Base-by-base conservation (phyloP, 2,797 vertebrate genomes). In the Gephyroberyx darwinii region DNA sequence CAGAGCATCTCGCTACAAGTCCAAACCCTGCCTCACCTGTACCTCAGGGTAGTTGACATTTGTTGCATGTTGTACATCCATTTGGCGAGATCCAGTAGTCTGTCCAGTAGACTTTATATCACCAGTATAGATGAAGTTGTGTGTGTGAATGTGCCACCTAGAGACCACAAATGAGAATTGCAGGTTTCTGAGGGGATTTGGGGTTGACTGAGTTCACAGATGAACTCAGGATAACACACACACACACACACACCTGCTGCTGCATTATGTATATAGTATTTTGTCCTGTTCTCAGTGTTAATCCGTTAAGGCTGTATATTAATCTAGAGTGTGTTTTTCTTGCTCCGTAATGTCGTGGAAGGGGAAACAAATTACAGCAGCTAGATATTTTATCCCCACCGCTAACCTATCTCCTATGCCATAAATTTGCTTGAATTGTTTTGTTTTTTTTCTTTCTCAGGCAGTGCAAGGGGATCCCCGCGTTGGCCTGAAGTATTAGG, bases 171-270 rank as follows among this genome's bases (percentile, higher is more conserved):
- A 73, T 62, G 64, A 48, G 5, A 86, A 83, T 71, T 84, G 81
- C 91, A 89, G 85, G 78, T 69, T 71, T 69, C 56, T 31, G 59
- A 75, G 72, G 80, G 77, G 78, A 86, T 83, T 75, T 77, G 67
- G 72, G 88, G 89, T 91, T 87, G 85, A 89, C 48, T 0, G 91
- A 87, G 91, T 93, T 90, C 74, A 56, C 76, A 1, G 26, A 62
- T 82, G 85, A 83, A 86, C 72, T 78, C 74, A 8, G 78, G 58
- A 82, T 10, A 60, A 77, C 8, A 17, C 80, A 26, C 26, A 26
- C 26, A 75, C 82, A 80, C 72, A 26, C 26, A 26, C 26, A 75
- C 82, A 80, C 72, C 71, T 82, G 81, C 82, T 72, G 63, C 52
- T 41, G 68, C 73, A 48, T 75, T 77, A 70, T 78, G 66, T 74